Percentiles rank a stretch among this genome's conserved stretches.
Evolutionary conservation across 1,140 invertebrate genomes (phyloP).

Genomic region (Lithobius niger): DNA sequence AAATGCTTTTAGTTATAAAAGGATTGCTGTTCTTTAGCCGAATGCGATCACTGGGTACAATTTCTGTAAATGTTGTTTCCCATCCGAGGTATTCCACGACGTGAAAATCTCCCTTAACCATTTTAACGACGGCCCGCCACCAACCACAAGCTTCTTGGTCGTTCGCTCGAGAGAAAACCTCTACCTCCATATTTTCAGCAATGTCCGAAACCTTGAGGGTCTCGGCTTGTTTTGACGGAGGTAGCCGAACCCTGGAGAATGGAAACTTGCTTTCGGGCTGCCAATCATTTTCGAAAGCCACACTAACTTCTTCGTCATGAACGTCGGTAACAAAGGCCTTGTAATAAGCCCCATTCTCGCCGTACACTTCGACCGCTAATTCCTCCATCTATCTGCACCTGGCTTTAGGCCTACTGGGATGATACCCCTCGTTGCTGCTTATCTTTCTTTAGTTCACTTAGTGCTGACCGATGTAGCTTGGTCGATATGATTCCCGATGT

Average conservation of each 20-base stretch:
- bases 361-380: slow-evolving; percentile 89
- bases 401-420: no score
- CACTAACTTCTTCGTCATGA: slow-evolving; percentile 74
- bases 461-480: no score
- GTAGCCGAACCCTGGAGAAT: slow-evolving; percentile 76
- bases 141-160: slow-evolving; percentile 83
- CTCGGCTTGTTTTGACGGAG: slow-evolving; percentile 54
- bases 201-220: slow-evolving; percentile 45
- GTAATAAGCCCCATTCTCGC: slow-evolving; percentile 94
- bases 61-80: slow-evolving; percentile 80
- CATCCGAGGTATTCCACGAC: slow-evolving; percentile 83
- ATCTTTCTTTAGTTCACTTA: no score
- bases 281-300: slow-evolving; percentile 90
- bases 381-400: slow-evolving; percentile 90
- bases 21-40: slow-evolving; percentile 42
- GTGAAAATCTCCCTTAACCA: slow-evolving; percentile 80
- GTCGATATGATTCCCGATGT: no score
- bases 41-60: slow-evolving; percentile 64
- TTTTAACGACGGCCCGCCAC: slow-evolving; percentile 70
- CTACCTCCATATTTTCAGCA: slow-evolving; percentile 76
- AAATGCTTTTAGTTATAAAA: slow-evolving; percentile 72
- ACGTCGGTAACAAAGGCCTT: slow-evolving; percentile 90
- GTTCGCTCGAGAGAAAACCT: slow-evolving; percentile 73
- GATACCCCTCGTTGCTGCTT: no score
- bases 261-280: slow-evolving; percentile 82